Conservation (phyloP, 2,888 invertebrate species). For the Torymus texanus region DNA sequence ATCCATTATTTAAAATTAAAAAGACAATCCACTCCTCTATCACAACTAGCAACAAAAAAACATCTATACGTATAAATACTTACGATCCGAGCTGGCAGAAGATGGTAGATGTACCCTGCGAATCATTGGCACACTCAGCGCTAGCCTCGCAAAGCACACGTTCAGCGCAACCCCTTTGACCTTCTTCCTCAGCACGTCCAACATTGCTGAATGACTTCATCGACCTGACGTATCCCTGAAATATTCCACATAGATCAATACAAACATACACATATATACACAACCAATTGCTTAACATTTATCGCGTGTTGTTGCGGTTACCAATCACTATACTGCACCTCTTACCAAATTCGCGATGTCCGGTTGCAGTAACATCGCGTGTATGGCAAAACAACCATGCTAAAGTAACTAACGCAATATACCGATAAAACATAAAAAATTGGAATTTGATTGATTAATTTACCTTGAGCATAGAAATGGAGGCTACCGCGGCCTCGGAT, state of each 20-base stretch:
- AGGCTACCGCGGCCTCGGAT: slow-evolving; percentile 91
- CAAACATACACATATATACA: too few relatives aligned
- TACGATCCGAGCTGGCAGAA: slow-evolving; percentile 96
- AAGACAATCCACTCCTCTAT: too few relatives aligned
- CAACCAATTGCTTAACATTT: neutral
- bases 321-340: too few relatives aligned
- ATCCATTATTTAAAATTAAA: too few relatives aligned
- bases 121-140: slow-evolving; percentile 88
- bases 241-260: too few relatives aligned
- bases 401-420: neutral
- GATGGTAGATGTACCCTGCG: slow-evolving; percentile 83
- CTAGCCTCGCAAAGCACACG: slow-evolving; percentile 89
- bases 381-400: neutral
- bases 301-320: too few relatives aligned
- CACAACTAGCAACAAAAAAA: too few relatives aligned
- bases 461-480: slow-evolving; percentile 89
- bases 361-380: neutral
- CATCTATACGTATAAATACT: slow-evolving; percentile 74
- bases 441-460: slow-evolving; percentile 8
- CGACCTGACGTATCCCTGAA: slow-evolving; percentile 87
- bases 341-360: too few relatives aligned
- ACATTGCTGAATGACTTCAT: slow-evolving; percentile 76
- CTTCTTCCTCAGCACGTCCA: slow-evolving; percentile 86
- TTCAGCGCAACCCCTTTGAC: slow-evolving; percentile 86
- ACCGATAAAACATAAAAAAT: neutral